Evolutionary conservation across 1,140 invertebrate species (phyloP).

Genomic region (Bombus superbus): DNA sequence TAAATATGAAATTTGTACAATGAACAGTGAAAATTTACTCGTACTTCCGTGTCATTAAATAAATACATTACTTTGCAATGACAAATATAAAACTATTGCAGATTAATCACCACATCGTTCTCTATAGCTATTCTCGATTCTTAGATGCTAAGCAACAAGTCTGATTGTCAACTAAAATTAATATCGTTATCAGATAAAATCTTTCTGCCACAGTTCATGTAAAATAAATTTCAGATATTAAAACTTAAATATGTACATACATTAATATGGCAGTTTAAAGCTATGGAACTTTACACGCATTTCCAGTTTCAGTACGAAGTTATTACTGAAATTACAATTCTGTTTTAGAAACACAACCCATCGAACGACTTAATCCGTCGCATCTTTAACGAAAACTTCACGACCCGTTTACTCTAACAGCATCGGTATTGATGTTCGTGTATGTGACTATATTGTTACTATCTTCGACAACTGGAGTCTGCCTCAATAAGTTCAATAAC

Average conservation of each 20-base stretch:
- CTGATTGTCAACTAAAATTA: conserved; percentile 27
- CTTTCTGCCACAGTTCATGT: conserved; percentile 48
- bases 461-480: conserved; percentile 75
- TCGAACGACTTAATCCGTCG: not conserved
- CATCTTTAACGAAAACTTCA: conserved; percentile 37
- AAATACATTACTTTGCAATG: conserved; percentile 64
- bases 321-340: not conserved
- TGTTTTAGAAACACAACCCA: not conserved
- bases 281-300: conserved; percentile 47
- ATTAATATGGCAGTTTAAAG: conserved; percentile 67
- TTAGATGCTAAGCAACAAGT: conserved; percentile 46
- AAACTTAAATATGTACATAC: conserved; percentile 60
- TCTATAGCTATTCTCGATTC: conserved; percentile 29
- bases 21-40: conserved; percentile 50
- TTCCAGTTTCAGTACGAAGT: not conserved
- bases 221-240: conserved; percentile 36
- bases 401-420: conserved; percentile 75
- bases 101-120: conserved; percentile 32
- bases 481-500: conserved; percentile 77
- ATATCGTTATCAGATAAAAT: conserved; percentile 8
- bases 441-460: conserved; percentile 74
- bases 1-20: conserved; percentile 69
- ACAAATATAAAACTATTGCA: conserved; percentile 44
- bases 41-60: conserved; percentile 55
- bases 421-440: conserved; percentile 77